Evolutionary conservation across 2,797 vertebrate species (phyloP), one percentile per base, ranked within the genome.

Genomic region (Myotis myotis): DNA sequence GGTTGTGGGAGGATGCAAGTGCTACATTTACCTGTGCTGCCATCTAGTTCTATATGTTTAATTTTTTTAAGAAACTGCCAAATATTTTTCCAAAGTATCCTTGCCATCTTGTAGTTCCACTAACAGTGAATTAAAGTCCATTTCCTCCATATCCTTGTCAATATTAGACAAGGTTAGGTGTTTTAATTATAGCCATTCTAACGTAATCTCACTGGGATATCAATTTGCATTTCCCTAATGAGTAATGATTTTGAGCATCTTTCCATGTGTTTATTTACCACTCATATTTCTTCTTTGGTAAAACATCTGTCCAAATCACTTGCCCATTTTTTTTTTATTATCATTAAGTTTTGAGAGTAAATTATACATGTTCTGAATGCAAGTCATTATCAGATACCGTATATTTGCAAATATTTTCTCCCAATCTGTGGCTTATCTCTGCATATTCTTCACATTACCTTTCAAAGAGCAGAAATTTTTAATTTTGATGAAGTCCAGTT

Each of bases 201-300:
- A 74, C 82, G 9, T 82, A 86, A 87, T 55, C 60, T 93, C 89
- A 70, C 0, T 84, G 76, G 68, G 25, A 25, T 36, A 93, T 81
- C 70, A 72, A 94, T 91, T 85, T 96, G 68, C 72, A 95, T 74
- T 89, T 91, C 55, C 55, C 80, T 91, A 88, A 80, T 71, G 60
- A 87, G 28, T 87, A 87, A 87, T 60, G 30, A 80, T 30, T 22
- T n/a, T 80, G 28, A 94, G 36, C 30, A 94, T 79, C 60, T 93
- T 95, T 89, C 72, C 81, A 78, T 55, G 75, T 53, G 36, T 47
- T 90, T 87, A 84, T 38, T 89, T 93, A 47, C 30, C 74, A 95
- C 6, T n/a, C 44, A 66, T 68, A 55, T 78, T 87, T 96, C 83
- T 91, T 81, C 44, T 79, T 83, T 33, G 30, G 80, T 57, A 13